Percentiles rank a stretch among this genome's conserved stretches.
phyloP scores from a whole-genome alignment of 2,113 vertebrate species.

The Podiceps cristatus region DNA sequence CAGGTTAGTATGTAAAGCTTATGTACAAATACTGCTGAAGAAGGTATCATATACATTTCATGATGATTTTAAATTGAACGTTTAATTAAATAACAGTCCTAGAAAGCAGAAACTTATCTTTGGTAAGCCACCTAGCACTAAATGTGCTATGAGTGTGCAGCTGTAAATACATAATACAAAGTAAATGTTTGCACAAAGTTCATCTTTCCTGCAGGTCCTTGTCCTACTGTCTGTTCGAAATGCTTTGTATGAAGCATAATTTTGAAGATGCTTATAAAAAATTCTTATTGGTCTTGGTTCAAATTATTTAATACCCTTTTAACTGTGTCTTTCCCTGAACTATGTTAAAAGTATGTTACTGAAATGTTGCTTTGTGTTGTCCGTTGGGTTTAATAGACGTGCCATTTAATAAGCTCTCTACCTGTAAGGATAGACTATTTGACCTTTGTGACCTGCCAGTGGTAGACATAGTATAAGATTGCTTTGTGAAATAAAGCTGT shows the following conservation, averaged over 20 bases:
- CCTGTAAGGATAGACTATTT: conserved; percentile 84
- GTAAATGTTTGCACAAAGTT: background rate
- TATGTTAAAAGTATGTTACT: conserved; percentile 77
- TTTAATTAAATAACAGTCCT: background rate
- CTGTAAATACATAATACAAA: background rate
- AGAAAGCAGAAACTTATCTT: background rate
- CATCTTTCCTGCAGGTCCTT: background rate
- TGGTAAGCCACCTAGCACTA: background rate
- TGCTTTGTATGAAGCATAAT: conserved; percentile 60
- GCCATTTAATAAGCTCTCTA: conserved; percentile 84
- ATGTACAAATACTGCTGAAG: background rate
- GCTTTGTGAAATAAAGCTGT: conserved; percentile 99
- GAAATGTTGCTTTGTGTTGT: conserved; percentile 81
- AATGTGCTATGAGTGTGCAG: background rate
- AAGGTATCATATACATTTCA: background rate
- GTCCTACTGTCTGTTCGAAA: conserved; percentile 14
- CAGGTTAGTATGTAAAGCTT: background rate
- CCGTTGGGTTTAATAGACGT: conserved; percentile 78
- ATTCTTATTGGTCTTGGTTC: conserved; percentile 45
- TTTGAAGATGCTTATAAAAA: conserved; percentile 66
- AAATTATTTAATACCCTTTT: conserved; percentile 74
- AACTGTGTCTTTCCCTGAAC: conserved; percentile 74
- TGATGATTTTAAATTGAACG: background rate
- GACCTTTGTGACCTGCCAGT: conserved; percentile 89
- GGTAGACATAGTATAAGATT: conserved; percentile 94